phyloP scores from a whole-genome alignment of 2,888 invertebrate genomes.

The Odontomyia ornata region DNA sequence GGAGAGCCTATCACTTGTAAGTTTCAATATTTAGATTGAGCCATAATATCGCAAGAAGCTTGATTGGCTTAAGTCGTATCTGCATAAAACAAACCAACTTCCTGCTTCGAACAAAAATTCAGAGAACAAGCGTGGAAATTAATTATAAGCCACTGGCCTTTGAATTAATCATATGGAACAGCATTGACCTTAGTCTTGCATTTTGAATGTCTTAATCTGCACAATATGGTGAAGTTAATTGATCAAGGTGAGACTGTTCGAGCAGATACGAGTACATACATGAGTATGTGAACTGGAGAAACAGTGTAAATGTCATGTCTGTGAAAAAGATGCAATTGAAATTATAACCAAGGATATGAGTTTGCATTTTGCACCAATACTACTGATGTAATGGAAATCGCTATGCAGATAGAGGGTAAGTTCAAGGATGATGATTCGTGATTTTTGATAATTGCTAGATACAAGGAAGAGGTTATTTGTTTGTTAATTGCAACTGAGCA shows the following conservation, averaged over 20 bases:
- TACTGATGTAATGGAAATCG: too few species aligned
- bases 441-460: too few species aligned
- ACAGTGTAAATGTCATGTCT: too few species aligned
- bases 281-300: neutral
- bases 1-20: too few species aligned
- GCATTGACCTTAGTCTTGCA: constrained; percentile 29
- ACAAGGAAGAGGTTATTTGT: too few species aligned
- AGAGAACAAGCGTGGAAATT: neutral
- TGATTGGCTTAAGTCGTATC: too few species aligned
- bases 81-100: neutral
- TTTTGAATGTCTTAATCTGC: neutral
- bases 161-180: neutral
- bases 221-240: neutral
- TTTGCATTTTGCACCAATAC: too few species aligned
- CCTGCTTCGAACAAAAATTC: neutral
- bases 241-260: constrained; percentile 17
- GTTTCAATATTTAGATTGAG: too few species aligned
- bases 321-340: neutral
- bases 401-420: too few species aligned
- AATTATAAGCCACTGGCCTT: neutral
- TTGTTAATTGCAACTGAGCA: too few species aligned
- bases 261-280: neutral
- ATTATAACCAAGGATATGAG: neutral
- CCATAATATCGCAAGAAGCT: too few species aligned
- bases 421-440: too few species aligned